phyloP scores from a whole-genome alignment of 2,113 vertebrate genomes.

The Echinops telfairi region DNA sequence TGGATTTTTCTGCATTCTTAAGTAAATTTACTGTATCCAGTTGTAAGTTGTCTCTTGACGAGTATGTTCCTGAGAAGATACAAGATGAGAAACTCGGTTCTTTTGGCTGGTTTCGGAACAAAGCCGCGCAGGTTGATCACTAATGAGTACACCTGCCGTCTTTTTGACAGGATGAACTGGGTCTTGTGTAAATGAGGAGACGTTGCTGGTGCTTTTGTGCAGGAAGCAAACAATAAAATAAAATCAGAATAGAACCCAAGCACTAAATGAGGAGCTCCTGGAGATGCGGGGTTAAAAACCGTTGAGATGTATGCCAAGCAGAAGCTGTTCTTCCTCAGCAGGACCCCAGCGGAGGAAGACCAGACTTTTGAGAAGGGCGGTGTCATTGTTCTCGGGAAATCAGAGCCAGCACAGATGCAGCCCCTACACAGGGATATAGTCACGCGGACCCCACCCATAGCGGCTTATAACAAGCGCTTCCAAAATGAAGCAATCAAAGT shows the following conservation, averaged over 20 bases:
- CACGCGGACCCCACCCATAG: neutral
- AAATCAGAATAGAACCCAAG: slow-evolving; percentile 56
- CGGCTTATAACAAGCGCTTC: slow-evolving; percentile 8
- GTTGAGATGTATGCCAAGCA: slow-evolving; percentile 60
- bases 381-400: slow-evolving; percentile 66
- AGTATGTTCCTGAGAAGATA: slow-evolving; percentile 62
- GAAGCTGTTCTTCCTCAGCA: slow-evolving; percentile 70
- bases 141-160: slow-evolving; percentile 59
- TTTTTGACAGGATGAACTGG: slow-evolving; percentile 54
- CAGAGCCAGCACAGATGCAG: slow-evolving; percentile 64
- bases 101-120: slow-evolving; percentile 26
- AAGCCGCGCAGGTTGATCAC: slow-evolving; percentile 18
- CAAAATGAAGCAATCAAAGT: slow-evolving; percentile 69
- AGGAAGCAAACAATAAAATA: slow-evolving; percentile 35
- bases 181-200: slow-evolving; percentile 71
- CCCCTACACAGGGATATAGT: neutral
- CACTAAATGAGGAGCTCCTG: slow-evolving; percentile 65
- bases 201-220: slow-evolving; percentile 49
- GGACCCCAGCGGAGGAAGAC: slow-evolving; percentile 65
- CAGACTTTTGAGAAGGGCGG: slow-evolving; percentile 6
- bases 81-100: slow-evolving; percentile 50
- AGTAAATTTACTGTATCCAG: slow-evolving; percentile 57
- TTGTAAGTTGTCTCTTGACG: slow-evolving; percentile 61
- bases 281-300: slow-evolving; percentile 70
- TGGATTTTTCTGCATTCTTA: slow-evolving; percentile 68